Percentiles rank a stretch among this genome's conserved stretches.
Evolutionary conservation across 2,113 vertebrate genomes (phyloP).

Genomic region (Sylvietta virens): DNA sequence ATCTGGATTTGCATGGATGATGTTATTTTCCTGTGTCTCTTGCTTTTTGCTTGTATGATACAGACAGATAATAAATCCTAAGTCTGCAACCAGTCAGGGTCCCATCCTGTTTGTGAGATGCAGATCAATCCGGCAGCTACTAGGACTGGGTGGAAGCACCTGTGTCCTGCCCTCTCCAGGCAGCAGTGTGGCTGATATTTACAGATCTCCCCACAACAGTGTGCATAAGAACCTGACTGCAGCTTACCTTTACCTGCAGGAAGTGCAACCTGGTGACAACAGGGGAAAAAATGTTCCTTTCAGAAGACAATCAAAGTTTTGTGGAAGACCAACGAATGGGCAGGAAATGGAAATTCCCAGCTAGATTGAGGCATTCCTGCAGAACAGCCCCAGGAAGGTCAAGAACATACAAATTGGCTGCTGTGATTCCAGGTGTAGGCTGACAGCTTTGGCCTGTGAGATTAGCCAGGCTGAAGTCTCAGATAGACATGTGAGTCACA

Average conservation of each 20-base stretch:
- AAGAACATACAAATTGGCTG: not conserved
- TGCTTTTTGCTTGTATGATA: too few species aligned
- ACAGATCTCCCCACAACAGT: too few species aligned
- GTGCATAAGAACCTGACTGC: rapidly evolving
- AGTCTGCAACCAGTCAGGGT: too few species aligned
- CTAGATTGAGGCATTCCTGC: not conserved
- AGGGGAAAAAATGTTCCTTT: not conserved
- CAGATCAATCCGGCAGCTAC: too few species aligned
- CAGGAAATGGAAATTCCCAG: not conserved
- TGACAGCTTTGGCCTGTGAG: not conserved
- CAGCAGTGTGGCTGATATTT: not conserved
- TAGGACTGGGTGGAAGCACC: not conserved
- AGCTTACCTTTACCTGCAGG: not conserved
- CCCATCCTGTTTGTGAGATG: too few species aligned
- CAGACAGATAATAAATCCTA: too few species aligned
- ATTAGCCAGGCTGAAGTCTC: not conserved
- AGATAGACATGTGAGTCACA: not conserved
- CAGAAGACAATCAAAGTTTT: not conserved
- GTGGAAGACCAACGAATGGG: not conserved
- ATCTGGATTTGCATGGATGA: too few species aligned
- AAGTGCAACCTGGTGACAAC: not conserved
- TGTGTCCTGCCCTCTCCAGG: not conserved
- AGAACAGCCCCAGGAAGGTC: not conserved
- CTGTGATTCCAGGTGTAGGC: not conserved
- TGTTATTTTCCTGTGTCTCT: too few species aligned